Conservation (phyloP, 2,113 vertebrate species). For the Columba janthina region DNA sequence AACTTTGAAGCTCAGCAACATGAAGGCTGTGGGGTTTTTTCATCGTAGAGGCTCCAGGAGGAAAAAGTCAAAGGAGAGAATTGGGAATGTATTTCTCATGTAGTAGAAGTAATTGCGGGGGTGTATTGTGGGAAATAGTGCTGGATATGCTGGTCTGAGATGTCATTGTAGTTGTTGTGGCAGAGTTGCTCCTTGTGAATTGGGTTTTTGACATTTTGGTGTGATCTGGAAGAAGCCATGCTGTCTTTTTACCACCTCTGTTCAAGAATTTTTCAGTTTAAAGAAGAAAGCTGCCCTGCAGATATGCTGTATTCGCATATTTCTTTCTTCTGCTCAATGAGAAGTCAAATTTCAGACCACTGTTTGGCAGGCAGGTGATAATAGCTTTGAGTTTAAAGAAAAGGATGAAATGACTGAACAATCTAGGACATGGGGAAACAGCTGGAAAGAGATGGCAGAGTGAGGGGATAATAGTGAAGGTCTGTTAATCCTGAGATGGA, state of each 20-base stretch:
- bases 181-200: neutral
- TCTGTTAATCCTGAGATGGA: neutral
- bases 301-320: neutral
- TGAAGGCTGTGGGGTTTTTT: neutral
- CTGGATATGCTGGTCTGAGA: neutral
- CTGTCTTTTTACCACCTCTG: neutral
- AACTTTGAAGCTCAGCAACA: neutral
- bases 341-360: neutral
- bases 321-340: neutral
- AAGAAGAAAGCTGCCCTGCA: neutral
- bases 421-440: neutral
- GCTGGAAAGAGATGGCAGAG: neutral
- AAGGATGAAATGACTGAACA: neutral
- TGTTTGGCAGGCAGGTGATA: neutral
- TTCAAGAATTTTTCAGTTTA: neutral
- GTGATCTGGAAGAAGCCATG: neutral
- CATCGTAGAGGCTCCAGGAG: neutral
- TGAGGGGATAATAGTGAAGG: neutral
- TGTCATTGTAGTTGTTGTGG: neutral
- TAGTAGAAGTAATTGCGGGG: neutral
- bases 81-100: neutral
- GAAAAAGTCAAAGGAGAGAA: neutral
- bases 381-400: neutral
- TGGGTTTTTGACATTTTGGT: neutral
- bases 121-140: neutral